Percentiles rank a stretch among this genome's conserved stretches.
These are phyloP conservation scores for Halcyon senegalensis DNA, from an alignment of 2,113 vertebrate species.

Conservation along the genomic window DNA sequence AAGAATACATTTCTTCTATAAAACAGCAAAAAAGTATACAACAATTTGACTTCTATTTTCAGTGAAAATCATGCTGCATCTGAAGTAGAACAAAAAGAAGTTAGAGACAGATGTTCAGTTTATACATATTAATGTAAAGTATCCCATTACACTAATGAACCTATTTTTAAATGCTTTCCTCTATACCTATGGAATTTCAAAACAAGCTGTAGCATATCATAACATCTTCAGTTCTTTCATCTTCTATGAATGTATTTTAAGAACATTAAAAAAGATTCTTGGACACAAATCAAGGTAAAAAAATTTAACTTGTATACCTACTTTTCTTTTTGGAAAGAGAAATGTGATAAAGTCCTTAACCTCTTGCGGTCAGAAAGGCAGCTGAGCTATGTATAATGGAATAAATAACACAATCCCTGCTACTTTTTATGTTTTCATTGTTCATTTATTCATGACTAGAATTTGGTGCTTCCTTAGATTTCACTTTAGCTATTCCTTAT, in stretches of 20 bases:
- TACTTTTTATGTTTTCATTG: not conserved
- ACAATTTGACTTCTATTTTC: not conserved
- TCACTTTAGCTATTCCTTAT: not conserved
- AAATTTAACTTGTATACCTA: not conserved
- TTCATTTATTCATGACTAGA: not conserved
- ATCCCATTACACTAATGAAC: constrained; percentile 44
- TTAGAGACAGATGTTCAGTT: constrained; percentile 16
- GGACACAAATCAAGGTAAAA: constrained; percentile 53
- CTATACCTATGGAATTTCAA: constrained; percentile 53
- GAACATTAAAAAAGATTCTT: constrained; percentile 34
- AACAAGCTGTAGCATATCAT: constrained; percentile 40
- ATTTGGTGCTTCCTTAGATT: not conserved
- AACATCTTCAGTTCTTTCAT: constrained; percentile 52
- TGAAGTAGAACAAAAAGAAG: constrained; percentile 6
- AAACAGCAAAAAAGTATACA: not conserved
- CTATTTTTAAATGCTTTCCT: constrained; percentile 24
- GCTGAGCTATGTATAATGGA: not conserved
- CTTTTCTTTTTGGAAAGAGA: constrained; percentile 11
- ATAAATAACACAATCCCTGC: not conserved
- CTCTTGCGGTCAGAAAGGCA: not conserved
- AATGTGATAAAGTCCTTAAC: not conserved
- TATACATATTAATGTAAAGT: constrained; percentile 57
- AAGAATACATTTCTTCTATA: not conserved
- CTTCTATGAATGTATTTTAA: constrained; percentile 40
- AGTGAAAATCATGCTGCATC: not conserved